These are phyloP conservation scores for Artibeus lituratus DNA, from an alignment of 2,797 vertebrate genomes.

Conservation along the genomic window DNA sequence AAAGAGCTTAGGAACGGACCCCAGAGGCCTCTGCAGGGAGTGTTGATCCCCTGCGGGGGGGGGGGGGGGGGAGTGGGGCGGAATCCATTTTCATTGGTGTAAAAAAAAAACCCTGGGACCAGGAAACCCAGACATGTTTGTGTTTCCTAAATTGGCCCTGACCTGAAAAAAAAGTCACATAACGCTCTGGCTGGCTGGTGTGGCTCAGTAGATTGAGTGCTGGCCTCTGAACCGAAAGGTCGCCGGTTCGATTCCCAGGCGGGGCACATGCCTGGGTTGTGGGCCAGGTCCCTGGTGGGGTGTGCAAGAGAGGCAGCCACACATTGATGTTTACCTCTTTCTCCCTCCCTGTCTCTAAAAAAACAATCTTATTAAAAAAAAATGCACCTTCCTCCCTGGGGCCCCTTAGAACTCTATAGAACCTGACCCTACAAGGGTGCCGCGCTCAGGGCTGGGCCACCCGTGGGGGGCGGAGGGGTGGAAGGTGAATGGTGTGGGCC, in stretches of 20 bases:
- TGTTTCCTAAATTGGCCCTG: background rate
- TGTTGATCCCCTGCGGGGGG: background rate
- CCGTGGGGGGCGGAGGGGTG: accelerated
- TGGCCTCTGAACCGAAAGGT: no score
- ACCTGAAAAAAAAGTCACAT: background rate
- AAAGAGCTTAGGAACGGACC: background rate
- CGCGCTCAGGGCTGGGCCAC: background rate
- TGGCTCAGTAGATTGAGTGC: no score
- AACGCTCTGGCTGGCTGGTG: no score
- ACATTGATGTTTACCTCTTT: no score
- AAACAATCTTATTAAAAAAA: background rate
- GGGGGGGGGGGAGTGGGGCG: no score
- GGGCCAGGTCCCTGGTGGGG: no score
- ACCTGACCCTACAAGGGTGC: no score
- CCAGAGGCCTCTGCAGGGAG: background rate
- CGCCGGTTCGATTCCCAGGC: no score
- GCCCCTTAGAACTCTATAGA: background rate
- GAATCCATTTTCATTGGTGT: background rate
- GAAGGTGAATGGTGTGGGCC: no score
- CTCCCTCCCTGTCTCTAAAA: no score
- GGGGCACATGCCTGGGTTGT: no score
- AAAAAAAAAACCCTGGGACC: background rate
- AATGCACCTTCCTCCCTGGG: background rate
- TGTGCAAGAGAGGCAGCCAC: no score
- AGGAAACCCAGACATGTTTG: background rate